These are phyloP conservation scores for Uloborus diversus DNA, from an alignment of 1,140 invertebrate species.

Conservation along the genomic window DNA sequence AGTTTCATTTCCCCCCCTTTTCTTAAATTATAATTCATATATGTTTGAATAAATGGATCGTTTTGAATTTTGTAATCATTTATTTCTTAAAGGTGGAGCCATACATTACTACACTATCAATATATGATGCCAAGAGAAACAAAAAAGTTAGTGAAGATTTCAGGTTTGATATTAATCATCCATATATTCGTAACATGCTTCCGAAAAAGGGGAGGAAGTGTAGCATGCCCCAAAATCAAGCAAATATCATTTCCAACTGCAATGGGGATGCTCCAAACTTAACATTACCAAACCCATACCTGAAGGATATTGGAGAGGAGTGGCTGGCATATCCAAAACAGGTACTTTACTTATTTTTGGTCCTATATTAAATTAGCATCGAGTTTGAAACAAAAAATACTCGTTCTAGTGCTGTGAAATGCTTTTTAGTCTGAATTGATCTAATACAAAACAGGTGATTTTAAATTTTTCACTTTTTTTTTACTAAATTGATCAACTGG, in stretches of 20 bases:
- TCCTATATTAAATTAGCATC: no score
- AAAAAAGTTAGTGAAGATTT: slow-evolving; percentile 93
- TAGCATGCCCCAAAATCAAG: slow-evolving; percentile 50
- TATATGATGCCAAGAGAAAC: slow-evolving; percentile 86
- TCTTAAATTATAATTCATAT: no score
- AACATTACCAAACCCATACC: slow-evolving; percentile 61
- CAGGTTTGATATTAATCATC: slow-evolving; percentile 87
- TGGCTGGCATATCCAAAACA: slow-evolving; percentile 74
- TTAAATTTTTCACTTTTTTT: no score
- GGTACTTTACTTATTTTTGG: slow-evolving; percentile 63
- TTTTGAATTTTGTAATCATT: no score
- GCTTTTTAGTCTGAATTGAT: no score
- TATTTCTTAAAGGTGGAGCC: slow-evolving; percentile 85
- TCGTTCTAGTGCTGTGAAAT: no score
- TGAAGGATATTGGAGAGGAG: slow-evolving; percentile 71
- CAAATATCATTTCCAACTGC: slow-evolving; percentile 63
- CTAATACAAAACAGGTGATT: no score
- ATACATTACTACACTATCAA: slow-evolving; percentile 84
- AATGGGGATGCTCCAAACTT: slow-evolving; percentile 59
- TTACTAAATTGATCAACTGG: no score
- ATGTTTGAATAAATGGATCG: no score
- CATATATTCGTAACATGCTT: slow-evolving; percentile 71
- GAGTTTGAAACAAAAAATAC: no score
- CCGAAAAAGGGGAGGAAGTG: slow-evolving; percentile 63
- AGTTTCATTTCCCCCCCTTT: no score